Evolutionary conservation across 2,113 vertebrate genomes (phyloP).

Genomic region (Actenoides hombroni): DNA sequence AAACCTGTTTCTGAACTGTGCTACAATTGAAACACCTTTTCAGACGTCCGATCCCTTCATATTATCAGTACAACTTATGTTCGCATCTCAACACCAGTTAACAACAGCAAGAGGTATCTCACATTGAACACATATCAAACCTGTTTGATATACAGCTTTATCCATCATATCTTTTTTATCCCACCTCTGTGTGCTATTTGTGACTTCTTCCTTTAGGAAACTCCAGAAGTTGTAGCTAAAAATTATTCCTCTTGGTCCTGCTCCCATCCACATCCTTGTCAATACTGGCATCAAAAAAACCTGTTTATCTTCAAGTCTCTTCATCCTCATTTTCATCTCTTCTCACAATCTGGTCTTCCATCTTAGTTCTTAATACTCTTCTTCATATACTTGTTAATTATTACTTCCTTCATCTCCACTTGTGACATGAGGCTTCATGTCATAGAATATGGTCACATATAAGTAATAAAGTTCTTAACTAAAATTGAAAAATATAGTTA

Average conservation of each 20-base stretch:
- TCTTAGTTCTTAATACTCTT: neutral
- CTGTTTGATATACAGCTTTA: neutral
- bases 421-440: rapidly evolving
- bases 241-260: neutral
- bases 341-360: neutral
- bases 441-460: rapidly evolving
- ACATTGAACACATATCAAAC: neutral
- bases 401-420: neutral
- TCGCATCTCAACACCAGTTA: neutral
- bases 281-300: neutral
- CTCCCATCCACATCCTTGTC: neutral
- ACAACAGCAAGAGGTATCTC: rapidly evolving
- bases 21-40: neutral
- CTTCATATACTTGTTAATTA: neutral
- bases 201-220: neutral
- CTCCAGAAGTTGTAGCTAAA: neutral
- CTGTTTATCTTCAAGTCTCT: neutral
- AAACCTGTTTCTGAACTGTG: neutral
- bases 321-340: neutral
- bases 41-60: neutral
- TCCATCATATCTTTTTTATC: neutral
- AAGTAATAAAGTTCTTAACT: neutral
- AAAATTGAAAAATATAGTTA: neutral
- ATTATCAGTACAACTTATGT: neutral
- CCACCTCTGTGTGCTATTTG: neutral